Percentiles rank a stretch among this genome's conserved stretches.
phyloP scores from a whole-genome alignment of 2,113 vertebrate species.

The Erythrolamprus reginae region DNA sequence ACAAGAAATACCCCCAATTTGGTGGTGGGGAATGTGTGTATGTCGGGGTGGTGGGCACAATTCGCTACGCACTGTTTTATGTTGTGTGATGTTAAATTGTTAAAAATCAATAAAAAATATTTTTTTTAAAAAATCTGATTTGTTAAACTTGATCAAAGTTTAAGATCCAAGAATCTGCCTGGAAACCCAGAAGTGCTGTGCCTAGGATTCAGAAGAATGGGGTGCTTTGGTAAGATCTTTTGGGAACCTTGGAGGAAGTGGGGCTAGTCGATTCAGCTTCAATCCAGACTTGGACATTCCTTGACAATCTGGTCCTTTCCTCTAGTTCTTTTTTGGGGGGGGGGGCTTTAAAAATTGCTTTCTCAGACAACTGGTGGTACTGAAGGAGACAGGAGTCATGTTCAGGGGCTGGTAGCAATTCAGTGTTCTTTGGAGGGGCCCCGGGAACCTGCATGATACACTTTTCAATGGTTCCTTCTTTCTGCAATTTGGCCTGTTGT shows the following conservation, averaged over 20 bases:
- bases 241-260: background rate
- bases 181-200: background rate
- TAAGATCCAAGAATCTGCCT: background rate
- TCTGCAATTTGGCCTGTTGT: background rate
- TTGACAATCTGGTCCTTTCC: background rate
- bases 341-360: background rate
- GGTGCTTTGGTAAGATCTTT: background rate
- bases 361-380: background rate
- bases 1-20: too few relatives aligned
- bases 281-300: background rate
- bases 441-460: background rate
- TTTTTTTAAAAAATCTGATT: too few relatives aligned
- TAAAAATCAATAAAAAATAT: too few relatives aligned
- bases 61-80: too few relatives aligned
- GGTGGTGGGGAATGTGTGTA: too few relatives aligned
- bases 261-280: background rate
- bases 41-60: too few relatives aligned
- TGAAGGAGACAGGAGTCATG: background rate
- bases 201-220: background rate
- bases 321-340: background rate
- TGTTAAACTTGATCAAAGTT: background rate
- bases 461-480: background rate
- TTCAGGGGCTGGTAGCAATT: background rate
- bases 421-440: background rate
- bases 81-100: too few relatives aligned